Percentiles rank a stretch among this genome's conserved stretches.
These are phyloP conservation scores for Drosophila pachea DNA, from an alignment of 1,140 invertebrate genomes.

Conservation along the genomic window DNA sequence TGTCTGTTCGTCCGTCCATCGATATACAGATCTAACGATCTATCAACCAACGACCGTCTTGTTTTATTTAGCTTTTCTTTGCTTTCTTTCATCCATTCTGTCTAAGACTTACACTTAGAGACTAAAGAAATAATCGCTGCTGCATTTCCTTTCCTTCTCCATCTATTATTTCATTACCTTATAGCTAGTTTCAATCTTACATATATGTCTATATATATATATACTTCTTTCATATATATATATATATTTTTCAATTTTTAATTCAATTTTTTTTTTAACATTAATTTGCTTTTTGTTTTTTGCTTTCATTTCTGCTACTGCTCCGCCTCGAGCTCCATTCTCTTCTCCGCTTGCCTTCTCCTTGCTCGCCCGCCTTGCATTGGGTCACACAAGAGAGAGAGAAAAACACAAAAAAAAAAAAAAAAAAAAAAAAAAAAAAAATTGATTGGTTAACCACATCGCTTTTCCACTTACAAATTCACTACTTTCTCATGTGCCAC, in stretches of 20 bases:
- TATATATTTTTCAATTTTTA: slow-evolving; percentile 1
- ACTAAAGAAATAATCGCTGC: slow-evolving; percentile 53
- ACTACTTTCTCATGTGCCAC: slow-evolving; percentile 36
- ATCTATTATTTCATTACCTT: slow-evolving; percentile 35
- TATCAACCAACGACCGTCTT: slow-evolving; percentile 21
- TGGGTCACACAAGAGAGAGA: slow-evolving; percentile 26
- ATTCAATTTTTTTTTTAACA: slow-evolving; percentile 10
- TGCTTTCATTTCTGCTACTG: slow-evolving; percentile 28
- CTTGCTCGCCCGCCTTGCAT: slow-evolving; percentile 22
- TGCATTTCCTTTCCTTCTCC: slow-evolving; percentile 12
- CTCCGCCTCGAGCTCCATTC: slow-evolving; percentile 1
- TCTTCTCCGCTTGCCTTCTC: slow-evolving; percentile 19
- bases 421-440: slow-evolving; percentile 8
- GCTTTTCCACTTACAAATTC: slow-evolving; percentile 20
- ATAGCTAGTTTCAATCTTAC: slow-evolving; percentile 38
- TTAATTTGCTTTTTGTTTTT: slow-evolving; percentile 19
- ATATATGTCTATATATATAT: too few relatives aligned
- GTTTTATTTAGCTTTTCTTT: slow-evolving; percentile 6
- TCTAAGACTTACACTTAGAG: slow-evolving; percentile 53
- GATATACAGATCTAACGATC: slow-evolving; percentile 8
- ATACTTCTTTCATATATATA: too few relatives aligned
- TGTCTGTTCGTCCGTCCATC: background rate
- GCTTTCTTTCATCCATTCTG: too few relatives aligned
- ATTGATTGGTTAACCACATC: background rate
- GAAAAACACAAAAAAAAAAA: slow-evolving; percentile 33